A percentile compares a stretch with the other conserved stretches of the same genome.
Conservation (phyloP, 2,888 invertebrate species). For the Platycheirus rosarum region DNA sequence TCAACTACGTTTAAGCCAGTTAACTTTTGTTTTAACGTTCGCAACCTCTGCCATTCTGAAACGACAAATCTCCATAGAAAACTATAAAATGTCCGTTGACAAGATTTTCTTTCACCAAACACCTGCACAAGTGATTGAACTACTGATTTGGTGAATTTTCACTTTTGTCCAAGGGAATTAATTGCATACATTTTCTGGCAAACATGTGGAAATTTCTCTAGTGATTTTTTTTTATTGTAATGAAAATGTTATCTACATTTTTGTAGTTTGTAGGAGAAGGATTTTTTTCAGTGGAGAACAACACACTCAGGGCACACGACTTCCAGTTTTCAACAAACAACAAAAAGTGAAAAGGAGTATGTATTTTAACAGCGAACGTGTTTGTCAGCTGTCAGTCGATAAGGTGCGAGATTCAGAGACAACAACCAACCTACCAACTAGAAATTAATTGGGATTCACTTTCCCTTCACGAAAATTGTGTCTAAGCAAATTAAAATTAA, state of each 20-base stretch:
- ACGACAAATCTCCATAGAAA: conserved; percentile 14
- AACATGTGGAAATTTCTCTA: conserved; percentile 40
- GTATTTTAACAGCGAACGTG: conserved; percentile 44
- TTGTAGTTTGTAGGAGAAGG: conserved; percentile 56
- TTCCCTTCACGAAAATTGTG: conserved; percentile 65
- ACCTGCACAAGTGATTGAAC: conserved; percentile 54
- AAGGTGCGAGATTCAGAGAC: conserved; percentile 12
- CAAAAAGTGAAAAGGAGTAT: conserved; percentile 66
- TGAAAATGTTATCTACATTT: conserved; percentile 4
- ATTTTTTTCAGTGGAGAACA: conserved; percentile 30
- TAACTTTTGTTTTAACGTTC: too few species aligned
- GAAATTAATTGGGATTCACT: conserved; percentile 62
- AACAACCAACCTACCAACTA: conserved; percentile 20
- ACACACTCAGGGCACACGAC: not conserved
- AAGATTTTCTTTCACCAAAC: conserved; percentile 56
- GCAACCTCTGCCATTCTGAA: not conserved
- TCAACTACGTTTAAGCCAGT: too few species aligned
- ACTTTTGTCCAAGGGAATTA: conserved; percentile 60
- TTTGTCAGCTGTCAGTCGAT: conserved; percentile 46
- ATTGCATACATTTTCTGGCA: conserved; percentile 59
- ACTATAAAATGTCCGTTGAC: conserved; percentile 55
- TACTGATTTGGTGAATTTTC: conserved; percentile 52
- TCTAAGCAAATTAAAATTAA: conserved; percentile 45
- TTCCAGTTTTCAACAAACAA: conserved; percentile 13
- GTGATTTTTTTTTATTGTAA: not conserved